Evolutionary conservation across 2,113 vertebrate genomes (phyloP).

Genomic region (Tenrec ecaudatus): DNA sequence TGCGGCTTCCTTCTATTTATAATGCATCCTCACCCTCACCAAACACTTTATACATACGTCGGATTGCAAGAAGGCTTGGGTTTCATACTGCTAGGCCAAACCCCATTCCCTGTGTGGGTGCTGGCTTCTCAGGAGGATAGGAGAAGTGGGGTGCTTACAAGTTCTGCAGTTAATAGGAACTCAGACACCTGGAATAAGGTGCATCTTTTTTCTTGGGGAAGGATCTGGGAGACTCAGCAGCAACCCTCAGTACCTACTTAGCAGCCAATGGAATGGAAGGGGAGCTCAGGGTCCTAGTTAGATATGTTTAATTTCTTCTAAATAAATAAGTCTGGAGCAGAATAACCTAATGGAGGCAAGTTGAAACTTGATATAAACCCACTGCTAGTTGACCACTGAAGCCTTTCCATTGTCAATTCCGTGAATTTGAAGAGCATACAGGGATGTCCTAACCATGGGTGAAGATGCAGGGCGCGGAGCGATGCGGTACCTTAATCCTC

Average conservation of each 20-base stretch:
- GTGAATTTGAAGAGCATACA: background rate
- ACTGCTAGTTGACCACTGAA: background rate
- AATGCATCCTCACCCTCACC: slow-evolving; percentile 20
- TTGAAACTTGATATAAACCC: slow-evolving; percentile 2
- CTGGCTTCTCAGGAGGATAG: background rate
- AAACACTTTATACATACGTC: background rate
- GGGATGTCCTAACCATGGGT: background rate
- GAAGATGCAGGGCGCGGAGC: background rate
- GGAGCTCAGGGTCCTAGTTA: background rate
- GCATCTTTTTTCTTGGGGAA: background rate
- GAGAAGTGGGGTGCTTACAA: background rate
- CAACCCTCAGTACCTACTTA: background rate
- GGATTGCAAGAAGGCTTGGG: background rate
- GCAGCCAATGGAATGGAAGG: background rate
- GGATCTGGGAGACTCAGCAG: background rate
- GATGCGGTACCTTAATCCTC: background rate
- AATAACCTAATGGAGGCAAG: background rate
- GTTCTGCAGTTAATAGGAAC: background rate
- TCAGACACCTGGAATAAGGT: background rate
- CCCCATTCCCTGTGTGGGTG: background rate
- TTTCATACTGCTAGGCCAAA: background rate
- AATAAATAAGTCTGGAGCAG: background rate
- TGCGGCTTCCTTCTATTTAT: background rate
- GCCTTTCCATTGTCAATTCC: background rate
- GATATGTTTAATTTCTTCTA: background rate